These are phyloP conservation scores for Leptocoma aspasia DNA, from an alignment of 2,113 vertebrate genomes.

Conservation along the genomic window DNA sequence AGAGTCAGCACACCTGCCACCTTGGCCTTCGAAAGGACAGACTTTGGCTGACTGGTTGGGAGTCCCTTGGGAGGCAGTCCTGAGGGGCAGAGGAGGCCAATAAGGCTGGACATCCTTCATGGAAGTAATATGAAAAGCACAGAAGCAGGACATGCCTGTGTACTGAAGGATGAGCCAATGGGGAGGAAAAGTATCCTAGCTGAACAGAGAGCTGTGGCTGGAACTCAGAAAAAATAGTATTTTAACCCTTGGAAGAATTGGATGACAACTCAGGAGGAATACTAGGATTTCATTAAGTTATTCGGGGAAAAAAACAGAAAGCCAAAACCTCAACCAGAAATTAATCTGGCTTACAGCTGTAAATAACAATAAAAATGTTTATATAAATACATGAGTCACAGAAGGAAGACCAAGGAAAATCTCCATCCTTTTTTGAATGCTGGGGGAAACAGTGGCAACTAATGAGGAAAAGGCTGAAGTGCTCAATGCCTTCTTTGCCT, in stretches of 20 bases:
- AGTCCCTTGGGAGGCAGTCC: not conserved
- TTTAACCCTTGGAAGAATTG: not conserved
- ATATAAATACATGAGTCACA: not conserved
- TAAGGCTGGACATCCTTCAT: not conserved
- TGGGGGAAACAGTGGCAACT: not conserved
- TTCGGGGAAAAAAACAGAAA: not conserved
- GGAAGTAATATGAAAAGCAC: not conserved
- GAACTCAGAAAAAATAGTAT: not conserved
- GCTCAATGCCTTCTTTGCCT: not conserved
- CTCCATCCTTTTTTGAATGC: not conserved
- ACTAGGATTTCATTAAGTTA: not conserved
- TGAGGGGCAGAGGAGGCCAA: not conserved
- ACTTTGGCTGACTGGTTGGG: not conserved
- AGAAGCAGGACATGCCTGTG: fast-evolving
- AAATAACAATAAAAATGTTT: not conserved
- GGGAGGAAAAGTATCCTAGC: not conserved
- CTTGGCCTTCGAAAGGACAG: not conserved
- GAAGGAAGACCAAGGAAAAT: not conserved
- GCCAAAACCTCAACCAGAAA: not conserved
- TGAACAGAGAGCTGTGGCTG: not conserved
- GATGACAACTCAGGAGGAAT: not conserved
- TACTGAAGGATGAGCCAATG: not conserved
- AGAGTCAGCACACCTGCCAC: not conserved
- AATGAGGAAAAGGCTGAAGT: not conserved
- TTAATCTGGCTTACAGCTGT: not conserved